Percentiles rank a stretch among this genome's conserved stretches.
phyloP scores from a whole-genome alignment of 1,140 invertebrate species.

The Trachelipus rathkii region DNA sequence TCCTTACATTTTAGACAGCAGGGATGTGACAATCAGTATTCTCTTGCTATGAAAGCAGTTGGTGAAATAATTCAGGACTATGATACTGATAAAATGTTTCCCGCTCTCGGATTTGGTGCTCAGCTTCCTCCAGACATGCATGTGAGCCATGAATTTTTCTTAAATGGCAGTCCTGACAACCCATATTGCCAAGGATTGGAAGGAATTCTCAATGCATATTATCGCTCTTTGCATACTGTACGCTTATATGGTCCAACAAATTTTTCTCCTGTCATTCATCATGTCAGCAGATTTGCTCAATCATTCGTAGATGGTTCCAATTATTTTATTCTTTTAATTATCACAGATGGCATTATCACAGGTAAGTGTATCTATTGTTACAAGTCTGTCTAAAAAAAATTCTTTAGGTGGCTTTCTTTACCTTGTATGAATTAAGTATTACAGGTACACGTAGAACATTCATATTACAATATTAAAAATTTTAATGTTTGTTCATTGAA shows the following conservation, averaged over 20 bases:
- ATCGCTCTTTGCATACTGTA: slow-evolving; percentile 50
- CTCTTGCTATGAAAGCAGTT: slow-evolving; percentile 56
- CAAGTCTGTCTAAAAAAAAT: not conserved
- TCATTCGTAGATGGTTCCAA: slow-evolving; percentile 51
- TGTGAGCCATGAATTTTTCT: slow-evolving; percentile 55
- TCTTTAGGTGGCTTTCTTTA: too few relatives aligned
- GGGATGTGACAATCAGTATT: slow-evolving; percentile 55
- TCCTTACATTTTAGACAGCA: slow-evolving; percentile 57
- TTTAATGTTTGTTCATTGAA: too few relatives aligned
- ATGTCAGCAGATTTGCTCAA: slow-evolving; percentile 50
- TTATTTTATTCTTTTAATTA: slow-evolving; percentile 58
- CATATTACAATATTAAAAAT: too few relatives aligned
- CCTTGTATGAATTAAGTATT: too few relatives aligned
- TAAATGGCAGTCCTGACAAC: slow-evolving; percentile 55
- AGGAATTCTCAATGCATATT: slow-evolving; percentile 55
- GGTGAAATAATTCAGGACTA: slow-evolving; percentile 61
- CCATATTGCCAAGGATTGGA: slow-evolving; percentile 56
- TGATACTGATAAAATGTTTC: slow-evolving; percentile 53
- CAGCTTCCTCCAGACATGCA: slow-evolving; percentile 52
- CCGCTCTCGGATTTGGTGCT: slow-evolving; percentile 55
- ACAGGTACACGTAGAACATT: too few relatives aligned
- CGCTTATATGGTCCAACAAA: slow-evolving; percentile 56
- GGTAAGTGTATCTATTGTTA: slow-evolving; percentile 49
- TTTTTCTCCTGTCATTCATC: slow-evolving; percentile 54
- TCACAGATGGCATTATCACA: slow-evolving; percentile 60